These are phyloP conservation scores for Potorous gilbertii DNA, from an alignment of 2,797 vertebrate genomes.

Conservation along the genomic window DNA sequence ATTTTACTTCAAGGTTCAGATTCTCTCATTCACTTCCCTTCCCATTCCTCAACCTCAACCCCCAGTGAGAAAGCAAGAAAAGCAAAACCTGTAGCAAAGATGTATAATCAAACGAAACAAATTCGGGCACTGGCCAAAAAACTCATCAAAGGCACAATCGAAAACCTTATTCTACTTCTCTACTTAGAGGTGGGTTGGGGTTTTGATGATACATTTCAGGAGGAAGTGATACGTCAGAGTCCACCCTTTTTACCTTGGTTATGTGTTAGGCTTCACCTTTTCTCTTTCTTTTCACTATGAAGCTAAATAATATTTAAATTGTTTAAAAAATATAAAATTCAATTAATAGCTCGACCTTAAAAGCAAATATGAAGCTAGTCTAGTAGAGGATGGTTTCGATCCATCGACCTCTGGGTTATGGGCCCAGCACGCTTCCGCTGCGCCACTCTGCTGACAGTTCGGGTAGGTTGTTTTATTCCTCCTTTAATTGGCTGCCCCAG, in stretches of 20 bases:
- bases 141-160: not conserved
- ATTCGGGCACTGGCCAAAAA: not conserved
- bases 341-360: fast-evolving
- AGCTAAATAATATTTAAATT: not conserved
- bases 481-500: not conserved
- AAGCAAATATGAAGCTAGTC: fast-evolving
- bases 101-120: not conserved
- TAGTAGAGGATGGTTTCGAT: not conserved
- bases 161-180: not conserved
- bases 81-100: not conserved
- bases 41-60: not conserved
- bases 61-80: not conserved
- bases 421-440: constrained; percentile 2
- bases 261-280: not conserved
- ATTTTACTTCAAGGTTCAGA: not conserved
- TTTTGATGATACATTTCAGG: not conserved
- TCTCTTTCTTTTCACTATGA: not conserved
- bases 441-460: constrained; percentile 1
- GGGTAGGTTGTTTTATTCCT: no score
- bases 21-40: not conserved
- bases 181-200: not conserved
- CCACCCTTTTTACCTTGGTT: not conserved
- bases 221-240: not conserved
- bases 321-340: not conserved
- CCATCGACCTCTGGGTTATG: constrained; percentile 6